Evolutionary conservation across 2,888 invertebrate genomes (phyloP), one percentile per base, ranked within the genome.

Genomic region (Oscheius sp.): DNA sequence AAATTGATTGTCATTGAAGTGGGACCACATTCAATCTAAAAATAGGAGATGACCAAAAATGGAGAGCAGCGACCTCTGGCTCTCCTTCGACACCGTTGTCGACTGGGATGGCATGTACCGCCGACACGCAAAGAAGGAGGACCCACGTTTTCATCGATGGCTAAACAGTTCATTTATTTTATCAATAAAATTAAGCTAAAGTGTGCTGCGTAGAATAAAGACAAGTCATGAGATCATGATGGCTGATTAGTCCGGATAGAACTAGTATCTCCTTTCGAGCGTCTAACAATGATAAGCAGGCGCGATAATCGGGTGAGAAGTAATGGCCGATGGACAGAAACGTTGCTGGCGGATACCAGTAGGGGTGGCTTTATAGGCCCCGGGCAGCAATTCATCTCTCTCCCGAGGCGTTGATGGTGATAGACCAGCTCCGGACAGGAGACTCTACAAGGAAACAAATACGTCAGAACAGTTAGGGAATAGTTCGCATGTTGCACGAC

Each of bases 21-120:
- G 64, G 88, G 83, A 23, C 88, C 88, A 76, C 88, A 88, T 75
- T 88, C 87, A 69, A 88, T 81, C 77, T 87, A 52, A 49, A 69
- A 21, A 45, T 13, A 66, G 1, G 23, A 55, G 53, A 58, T 43
- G 45, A n/a, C n/a, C n/a, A n/a, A n/a, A n/a, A n/a, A n/a, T n/a
- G n/a, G n/a, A n/a, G n/a, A 9, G 16, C 0, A 29, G 1, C 18
- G 16, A 82, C 81, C 76, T 81, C 83, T 25, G 85, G 85, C 73
- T 85, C 85, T 68, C 85, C 85, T 61, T 84, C 85, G 45, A 85
- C 85, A 35, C 79, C 80, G 71, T 85, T 85, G 73, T 85, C 85
- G 55, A 85, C 83, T 52, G 85, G 85, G 73, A 85, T 85, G 18
- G 82, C 76, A 21, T 27, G n/a, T n/a, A 53, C 66, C 9, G 35